phyloP scores from a whole-genome alignment of 2,888 invertebrate species.

The Polietes domitor region DNA sequence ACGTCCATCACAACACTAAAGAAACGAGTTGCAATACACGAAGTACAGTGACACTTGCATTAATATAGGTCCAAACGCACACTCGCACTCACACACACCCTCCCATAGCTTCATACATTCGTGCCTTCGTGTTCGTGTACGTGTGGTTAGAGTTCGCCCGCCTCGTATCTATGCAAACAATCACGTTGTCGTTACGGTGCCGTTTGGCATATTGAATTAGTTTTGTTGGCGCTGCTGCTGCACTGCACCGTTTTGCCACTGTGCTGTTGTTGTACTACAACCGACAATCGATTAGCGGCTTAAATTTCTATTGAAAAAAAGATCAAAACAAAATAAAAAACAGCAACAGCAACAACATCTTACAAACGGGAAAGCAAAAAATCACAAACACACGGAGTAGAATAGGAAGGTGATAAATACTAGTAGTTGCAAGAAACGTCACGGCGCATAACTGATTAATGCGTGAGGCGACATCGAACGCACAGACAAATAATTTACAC shows the following conservation, averaged over 20 bases:
- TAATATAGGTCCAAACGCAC: no score
- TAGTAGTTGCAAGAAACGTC: constrained; percentile 58
- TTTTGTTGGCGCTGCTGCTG: constrained; percentile 18
- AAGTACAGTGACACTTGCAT: neutral
- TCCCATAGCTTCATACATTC: neutral
- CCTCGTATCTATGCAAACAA: constrained; percentile 42
- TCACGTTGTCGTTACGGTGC: constrained; percentile 53
- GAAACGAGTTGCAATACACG: neutral
- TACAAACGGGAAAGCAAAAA: neutral
- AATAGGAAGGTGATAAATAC: constrained; percentile 52
- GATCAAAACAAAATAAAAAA: constrained; percentile 12
- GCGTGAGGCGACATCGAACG: constrained; percentile 64
- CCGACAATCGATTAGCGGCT: constrained; percentile 58
- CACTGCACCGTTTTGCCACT: constrained; percentile 7
- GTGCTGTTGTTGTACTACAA: neutral
- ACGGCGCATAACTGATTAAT: constrained; percentile 63
- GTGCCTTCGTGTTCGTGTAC: neutral
- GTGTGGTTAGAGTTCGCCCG: neutral
- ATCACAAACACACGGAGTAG: neutral
- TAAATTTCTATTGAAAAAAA: constrained; percentile 47
- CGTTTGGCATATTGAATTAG: constrained; percentile 56
- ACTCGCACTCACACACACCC: constrained; percentile 18
- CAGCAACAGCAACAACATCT: neutral
- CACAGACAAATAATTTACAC: constrained; percentile 23
- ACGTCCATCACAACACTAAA: constrained; percentile 23